Evolutionary conservation across 1,140 invertebrate species (phyloP).

Genomic region (Atopsyche davidsoni): DNA sequence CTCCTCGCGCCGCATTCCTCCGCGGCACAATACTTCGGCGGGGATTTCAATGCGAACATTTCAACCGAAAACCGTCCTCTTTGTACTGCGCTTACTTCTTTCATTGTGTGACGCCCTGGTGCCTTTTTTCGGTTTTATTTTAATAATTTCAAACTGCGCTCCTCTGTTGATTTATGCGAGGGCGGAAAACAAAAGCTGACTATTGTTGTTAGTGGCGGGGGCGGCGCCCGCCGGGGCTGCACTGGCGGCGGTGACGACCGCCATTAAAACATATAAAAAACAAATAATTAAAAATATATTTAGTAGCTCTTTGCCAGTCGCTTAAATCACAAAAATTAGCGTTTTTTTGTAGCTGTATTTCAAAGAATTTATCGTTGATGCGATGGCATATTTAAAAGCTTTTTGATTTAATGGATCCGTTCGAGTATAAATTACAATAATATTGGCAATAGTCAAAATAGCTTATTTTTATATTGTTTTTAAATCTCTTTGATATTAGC

Average conservation of each 20-base stretch:
- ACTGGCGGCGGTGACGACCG: not conserved
- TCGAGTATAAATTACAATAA: too few relatives aligned
- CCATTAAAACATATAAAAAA: too few relatives aligned
- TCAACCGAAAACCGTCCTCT: slow-evolving; percentile 23
- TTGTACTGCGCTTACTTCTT: slow-evolving; percentile 25
- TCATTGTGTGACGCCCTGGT: slow-evolving; percentile 26
- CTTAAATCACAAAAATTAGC: too few relatives aligned
- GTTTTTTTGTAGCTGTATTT: too few relatives aligned
- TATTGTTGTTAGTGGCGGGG: slow-evolving; percentile 15
- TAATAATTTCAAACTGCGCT: slow-evolving; percentile 31
- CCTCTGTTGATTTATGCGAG: slow-evolving; percentile 29
- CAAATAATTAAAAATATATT: too few relatives aligned
- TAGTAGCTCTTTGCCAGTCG: too few relatives aligned
- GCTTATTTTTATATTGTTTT: too few relatives aligned
- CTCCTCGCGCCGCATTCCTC: slow-evolving; percentile 9
- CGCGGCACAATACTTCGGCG: slow-evolving; percentile 22
- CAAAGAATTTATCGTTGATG: too few relatives aligned
- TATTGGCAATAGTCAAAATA: too few relatives aligned
- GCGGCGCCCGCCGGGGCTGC: not conserved
- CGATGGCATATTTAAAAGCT: too few relatives aligned
- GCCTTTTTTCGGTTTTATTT: slow-evolving; percentile 28
- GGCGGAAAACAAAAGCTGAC: slow-evolving; percentile 23
- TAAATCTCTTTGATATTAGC: too few relatives aligned
- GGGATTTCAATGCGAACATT: slow-evolving; percentile 25
- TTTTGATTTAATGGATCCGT: too few relatives aligned